Evolutionary conservation across 2,797 vertebrate species (phyloP).

Genomic region (Fistularia tabacaria): DNA sequence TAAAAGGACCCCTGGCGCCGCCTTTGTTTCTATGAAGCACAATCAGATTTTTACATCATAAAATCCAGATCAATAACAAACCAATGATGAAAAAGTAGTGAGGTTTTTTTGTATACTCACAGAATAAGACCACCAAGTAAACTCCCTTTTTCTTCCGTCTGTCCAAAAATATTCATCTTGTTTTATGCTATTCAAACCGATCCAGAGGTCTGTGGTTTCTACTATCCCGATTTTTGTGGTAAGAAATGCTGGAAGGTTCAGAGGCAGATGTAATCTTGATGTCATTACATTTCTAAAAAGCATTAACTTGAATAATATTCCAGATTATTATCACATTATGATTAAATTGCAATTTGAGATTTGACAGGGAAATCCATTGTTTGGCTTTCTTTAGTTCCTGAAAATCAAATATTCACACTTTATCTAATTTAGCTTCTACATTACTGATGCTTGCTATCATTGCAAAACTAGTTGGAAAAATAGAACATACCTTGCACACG

Average conservation of each 20-base stretch:
- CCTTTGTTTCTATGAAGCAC: constrained; percentile 30
- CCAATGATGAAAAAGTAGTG: neutral
- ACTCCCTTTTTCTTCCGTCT: constrained; percentile 78
- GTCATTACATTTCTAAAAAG: too few species aligned
- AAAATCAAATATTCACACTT: neutral
- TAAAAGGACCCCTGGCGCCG: constrained; percentile 48
- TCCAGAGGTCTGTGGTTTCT: constrained; percentile 73
- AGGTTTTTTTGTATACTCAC: constrained; percentile 30
- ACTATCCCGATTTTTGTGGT: constrained; percentile 29
- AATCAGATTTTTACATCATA: too few species aligned
- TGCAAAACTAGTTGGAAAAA: neutral
- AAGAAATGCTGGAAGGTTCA: constrained; percentile 52
- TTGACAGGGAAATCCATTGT: too few species aligned
- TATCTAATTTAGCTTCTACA: neutral
- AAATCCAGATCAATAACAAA: neutral
- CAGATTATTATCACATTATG: too few species aligned
- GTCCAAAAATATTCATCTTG: constrained; percentile 84
- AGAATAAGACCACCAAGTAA: constrained; percentile 82
- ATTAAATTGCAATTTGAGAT: too few species aligned
- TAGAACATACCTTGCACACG: constrained; percentile 59
- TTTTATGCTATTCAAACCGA: constrained; percentile 82
- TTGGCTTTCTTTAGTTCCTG: too few species aligned
- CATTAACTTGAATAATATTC: too few species aligned
- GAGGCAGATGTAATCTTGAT: neutral
- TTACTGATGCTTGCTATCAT: neutral